Evolutionary conservation across 1,140 invertebrate genomes (phyloP).

Genomic region (Cherax quadricarinatus): DNA sequence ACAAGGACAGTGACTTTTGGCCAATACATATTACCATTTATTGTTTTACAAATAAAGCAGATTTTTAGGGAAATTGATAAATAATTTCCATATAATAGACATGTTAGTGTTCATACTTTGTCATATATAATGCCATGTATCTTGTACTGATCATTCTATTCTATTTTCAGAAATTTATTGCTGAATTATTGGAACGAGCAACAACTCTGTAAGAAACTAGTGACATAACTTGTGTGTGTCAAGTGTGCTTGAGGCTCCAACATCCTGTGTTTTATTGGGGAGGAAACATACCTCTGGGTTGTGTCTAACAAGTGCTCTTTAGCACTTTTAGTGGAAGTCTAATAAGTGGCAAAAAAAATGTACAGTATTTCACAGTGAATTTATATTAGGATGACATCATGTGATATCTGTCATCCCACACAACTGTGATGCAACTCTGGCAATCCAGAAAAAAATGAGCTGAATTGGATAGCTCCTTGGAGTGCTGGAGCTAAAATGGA

Average conservation of each 20-base stretch:
- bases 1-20: too few relatives aligned
- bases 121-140: too few relatives aligned
- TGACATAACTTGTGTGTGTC: slow-evolving; percentile 61
- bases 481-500: slow-evolving; percentile 39
- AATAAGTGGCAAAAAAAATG: background rate
- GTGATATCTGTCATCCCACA: slow-evolving; percentile 34
- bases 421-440: slow-evolving; percentile 47
- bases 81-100: too few relatives aligned
- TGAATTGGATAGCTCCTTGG: background rate
- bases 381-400: slow-evolving; percentile 36
- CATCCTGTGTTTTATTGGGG: slow-evolving; percentile 30
- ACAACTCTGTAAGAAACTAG: slow-evolving; percentile 84
- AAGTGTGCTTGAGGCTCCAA: slow-evolving; percentile 64
- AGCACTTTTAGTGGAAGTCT: slow-evolving; percentile 11
- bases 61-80: too few relatives aligned
- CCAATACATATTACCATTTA: too few relatives aligned
- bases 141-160: slow-evolving; percentile 39
- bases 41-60: too few relatives aligned
- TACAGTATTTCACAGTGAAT: slow-evolving; percentile 42
- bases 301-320: slow-evolving; percentile 37
- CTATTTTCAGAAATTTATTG: slow-evolving; percentile 90
- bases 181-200: slow-evolving; percentile 90
- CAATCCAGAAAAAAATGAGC: slow-evolving; percentile 6
- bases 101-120: too few relatives aligned
- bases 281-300: slow-evolving; percentile 19